Conservation (phyloP, 2,888 invertebrate species). For the Orthosia gothica region DNA sequence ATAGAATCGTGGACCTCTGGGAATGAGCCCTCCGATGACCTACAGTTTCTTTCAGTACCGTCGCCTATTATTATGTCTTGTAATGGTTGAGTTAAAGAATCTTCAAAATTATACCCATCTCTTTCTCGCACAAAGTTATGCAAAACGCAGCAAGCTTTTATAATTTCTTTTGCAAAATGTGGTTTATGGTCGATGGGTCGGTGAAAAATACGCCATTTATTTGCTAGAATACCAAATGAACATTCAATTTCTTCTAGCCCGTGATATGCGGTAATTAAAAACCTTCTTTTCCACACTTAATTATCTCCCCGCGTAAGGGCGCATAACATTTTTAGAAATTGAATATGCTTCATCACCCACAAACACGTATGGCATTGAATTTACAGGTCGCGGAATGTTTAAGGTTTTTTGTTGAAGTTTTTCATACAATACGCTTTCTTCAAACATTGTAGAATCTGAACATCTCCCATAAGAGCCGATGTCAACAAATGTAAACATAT, state of each 20-base stretch:
- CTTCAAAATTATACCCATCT: conserved; percentile 15
- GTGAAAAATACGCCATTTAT: conserved; percentile 24
- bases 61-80: conserved; percentile 19
- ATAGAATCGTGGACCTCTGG: too few species aligned
- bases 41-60: conserved; percentile 13
- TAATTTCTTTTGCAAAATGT: conserved; percentile 18
- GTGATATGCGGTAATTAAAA: conserved; percentile 24
- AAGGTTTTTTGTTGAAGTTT: conserved; percentile 21
- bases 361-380: conserved; percentile 16
- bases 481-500: conserved; percentile 23
- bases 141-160: conserved; percentile 25
- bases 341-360: conserved; percentile 22
- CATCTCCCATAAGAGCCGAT: conserved; percentile 18
- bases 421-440: conserved; percentile 22
- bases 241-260: conserved; percentile 24
- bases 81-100: conserved; percentile 15
- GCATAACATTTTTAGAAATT: conserved; percentile 12
- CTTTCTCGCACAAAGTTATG: conserved; percentile 27
- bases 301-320: conserved; percentile 8
- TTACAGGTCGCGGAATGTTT: conserved; percentile 18
- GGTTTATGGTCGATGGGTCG: conserved; percentile 9
- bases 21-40: too few species aligned
- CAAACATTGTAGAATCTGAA: conserved; percentile 24
- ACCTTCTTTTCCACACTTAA: conserved; percentile 14
- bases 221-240: conserved; percentile 23